Evolutionary conservation across 1,140 invertebrate species (phyloP).

Genomic region (Venturia canescens): DNA sequence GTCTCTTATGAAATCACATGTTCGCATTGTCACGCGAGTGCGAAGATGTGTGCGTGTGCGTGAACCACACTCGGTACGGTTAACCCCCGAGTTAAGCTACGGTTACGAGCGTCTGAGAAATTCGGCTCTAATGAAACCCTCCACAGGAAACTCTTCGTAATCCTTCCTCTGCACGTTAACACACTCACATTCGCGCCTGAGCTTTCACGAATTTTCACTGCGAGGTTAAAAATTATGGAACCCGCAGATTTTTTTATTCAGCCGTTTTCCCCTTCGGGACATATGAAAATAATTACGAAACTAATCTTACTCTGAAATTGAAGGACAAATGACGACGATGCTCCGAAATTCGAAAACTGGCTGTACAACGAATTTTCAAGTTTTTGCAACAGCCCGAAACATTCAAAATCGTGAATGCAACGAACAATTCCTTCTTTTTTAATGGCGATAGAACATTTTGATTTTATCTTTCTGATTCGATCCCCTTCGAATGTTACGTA

Average conservation of each 20-base stretch:
- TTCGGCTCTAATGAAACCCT: constrained; percentile 62
- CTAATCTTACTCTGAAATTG: too few species aligned
- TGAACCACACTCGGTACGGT: not conserved
- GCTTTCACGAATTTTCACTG: not conserved
- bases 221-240: not conserved
- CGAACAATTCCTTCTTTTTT: too few species aligned
- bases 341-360: too few species aligned
- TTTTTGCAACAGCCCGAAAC: too few species aligned
- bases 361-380: too few species aligned
- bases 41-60: not conserved
- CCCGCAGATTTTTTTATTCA: not conserved
- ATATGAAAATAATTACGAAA: too few species aligned
- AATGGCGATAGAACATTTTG: too few species aligned
- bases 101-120: constrained; percentile 55
- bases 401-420: too few species aligned
- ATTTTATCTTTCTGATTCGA: too few species aligned
- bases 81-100: constrained; percentile 30
- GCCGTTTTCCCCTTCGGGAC: too few species aligned
- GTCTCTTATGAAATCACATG: constrained; percentile 27
- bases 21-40: not conserved
- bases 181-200: not conserved
- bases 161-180: not conserved
- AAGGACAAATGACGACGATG: too few species aligned
- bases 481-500: too few species aligned
- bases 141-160: not conserved